phyloP scores from a whole-genome alignment of 2,113 vertebrate genomes.

The Serinus canaria region DNA sequence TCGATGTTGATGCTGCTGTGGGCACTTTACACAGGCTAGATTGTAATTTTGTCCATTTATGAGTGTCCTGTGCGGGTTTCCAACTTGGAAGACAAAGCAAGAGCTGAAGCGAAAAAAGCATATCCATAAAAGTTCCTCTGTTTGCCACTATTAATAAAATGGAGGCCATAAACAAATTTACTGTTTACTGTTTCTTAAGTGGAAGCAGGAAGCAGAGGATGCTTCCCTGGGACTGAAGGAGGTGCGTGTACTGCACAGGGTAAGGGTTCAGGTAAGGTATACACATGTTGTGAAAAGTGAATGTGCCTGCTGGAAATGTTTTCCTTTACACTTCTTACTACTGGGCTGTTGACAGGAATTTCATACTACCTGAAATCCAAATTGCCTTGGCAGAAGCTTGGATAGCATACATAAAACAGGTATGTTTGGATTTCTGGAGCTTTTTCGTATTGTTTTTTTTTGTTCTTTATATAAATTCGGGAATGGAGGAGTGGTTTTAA shows the following conservation, averaged over 20 bases:
- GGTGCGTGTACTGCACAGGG: background rate
- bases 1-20: conserved; percentile 59
- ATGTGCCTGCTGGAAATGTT: background rate
- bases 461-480: background rate
- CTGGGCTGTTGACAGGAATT: background rate
- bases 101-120: conserved; percentile 42
- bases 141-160: conserved; percentile 63
- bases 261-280: background rate
- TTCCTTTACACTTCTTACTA: background rate
- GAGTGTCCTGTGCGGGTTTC: conserved; percentile 64
- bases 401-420: background rate
- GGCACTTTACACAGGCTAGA: conserved; percentile 64
- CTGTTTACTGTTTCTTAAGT: conserved; percentile 33
- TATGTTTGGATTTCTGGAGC: background rate
- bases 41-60: conserved; percentile 76
- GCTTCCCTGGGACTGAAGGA: background rate
- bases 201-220: background rate
- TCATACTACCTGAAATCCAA: background rate
- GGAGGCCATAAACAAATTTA: conserved; percentile 58
- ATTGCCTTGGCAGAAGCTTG: background rate
- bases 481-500: conserved; percentile 15
- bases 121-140: conserved; percentile 61
- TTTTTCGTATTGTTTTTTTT: background rate
- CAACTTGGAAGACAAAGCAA: conserved; percentile 59
- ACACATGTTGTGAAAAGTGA: background rate